Base-by-base conservation (phyloP, 2,113 vertebrate species). In the Anarrhichthys ocellatus region DNA sequence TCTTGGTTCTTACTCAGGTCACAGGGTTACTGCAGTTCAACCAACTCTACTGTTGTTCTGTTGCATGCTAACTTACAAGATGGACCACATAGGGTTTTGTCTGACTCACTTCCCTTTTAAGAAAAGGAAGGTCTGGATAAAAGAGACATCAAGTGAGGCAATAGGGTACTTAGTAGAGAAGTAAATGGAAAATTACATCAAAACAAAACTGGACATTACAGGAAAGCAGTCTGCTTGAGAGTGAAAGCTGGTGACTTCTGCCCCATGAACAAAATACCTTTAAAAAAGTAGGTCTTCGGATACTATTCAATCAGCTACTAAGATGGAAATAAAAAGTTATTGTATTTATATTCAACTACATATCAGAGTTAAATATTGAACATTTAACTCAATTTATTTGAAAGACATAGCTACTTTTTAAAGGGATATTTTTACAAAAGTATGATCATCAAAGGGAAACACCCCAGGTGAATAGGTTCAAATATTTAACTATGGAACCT, bases 1-100 rank as follows among this genome's bases (percentile, higher is more conserved):
- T 88, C 76, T 68, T 78, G 78, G 27, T 66, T 82, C 56, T 73
- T 6, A 32, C 42, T 73, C 22, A 18, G 73, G 44, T 73, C 65
- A 59, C 48, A 62, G 40, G 80, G 80, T 86, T 67, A 91, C 75
- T 75, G 20, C 0, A 75, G 85, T 86, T 82, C 82, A 74, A 52
- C 22, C 2, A 22, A 62, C 59, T 82, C 63, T 27, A 48, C 14
- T 67, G 56, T 59, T 83, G 34, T 79, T 82, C 18, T 38, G 29
- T 75, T 61, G 38, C 44, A 61, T 42, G 77, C 24, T 42, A 67
- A 44, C 34, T 46, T 79, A 50, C 36, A 75, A 64, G 34, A 54
- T 48, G n/a, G 20, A 76, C 42, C 68, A 69, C 66, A 69, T 68
- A 40, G 32, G 54, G 80, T 36, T 81, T 27, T 46, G 79, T 88